These are phyloP conservation scores for Erynnis tages DNA, from an alignment of 2,888 invertebrate species.

Conservation along the genomic window DNA sequence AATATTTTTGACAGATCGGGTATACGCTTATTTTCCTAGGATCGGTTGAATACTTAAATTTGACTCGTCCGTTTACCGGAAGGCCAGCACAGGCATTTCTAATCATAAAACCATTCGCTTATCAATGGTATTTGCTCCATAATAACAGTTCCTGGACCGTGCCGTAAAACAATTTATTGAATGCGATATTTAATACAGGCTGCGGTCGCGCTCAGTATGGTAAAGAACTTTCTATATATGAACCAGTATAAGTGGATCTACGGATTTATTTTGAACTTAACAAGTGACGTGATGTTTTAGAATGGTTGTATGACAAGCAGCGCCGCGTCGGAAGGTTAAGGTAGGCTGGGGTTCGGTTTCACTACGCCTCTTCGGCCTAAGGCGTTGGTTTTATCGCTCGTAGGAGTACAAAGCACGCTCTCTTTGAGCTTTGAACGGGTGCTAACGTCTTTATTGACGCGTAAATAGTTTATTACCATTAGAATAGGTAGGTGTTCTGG, in stretches of 20 bases:
- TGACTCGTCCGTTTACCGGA: too few relatives aligned
- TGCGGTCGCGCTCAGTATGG: slow-evolving; percentile 56
- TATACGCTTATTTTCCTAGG: too few relatives aligned
- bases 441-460: slow-evolving; percentile 50
- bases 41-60: too few relatives aligned
- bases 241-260: slow-evolving; percentile 45
- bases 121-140: slow-evolving; percentile 24
- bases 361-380: slow-evolving; percentile 58
- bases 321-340: slow-evolving; percentile 41
- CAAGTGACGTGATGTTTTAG: slow-evolving; percentile 19
- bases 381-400: slow-evolving; percentile 55
- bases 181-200: slow-evolving; percentile 37
- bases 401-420: too few relatives aligned
- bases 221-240: slow-evolving; percentile 61
- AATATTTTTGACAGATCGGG: too few relatives aligned
- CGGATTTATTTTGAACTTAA: slow-evolving; percentile 35
- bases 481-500: neutral
- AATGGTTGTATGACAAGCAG: slow-evolving; percentile 29
- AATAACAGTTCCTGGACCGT: slow-evolving; percentile 16
- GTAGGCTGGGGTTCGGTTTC: slow-evolving; percentile 50
- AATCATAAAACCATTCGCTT: slow-evolving; percentile 24
- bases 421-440: slow-evolving; percentile 43
- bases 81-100: too few relatives aligned
- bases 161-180: slow-evolving; percentile 22
- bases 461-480: slow-evolving; percentile 34